phyloP scores from a whole-genome alignment of 2,888 invertebrate species.

The Pardosa pseudoannulata region DNA sequence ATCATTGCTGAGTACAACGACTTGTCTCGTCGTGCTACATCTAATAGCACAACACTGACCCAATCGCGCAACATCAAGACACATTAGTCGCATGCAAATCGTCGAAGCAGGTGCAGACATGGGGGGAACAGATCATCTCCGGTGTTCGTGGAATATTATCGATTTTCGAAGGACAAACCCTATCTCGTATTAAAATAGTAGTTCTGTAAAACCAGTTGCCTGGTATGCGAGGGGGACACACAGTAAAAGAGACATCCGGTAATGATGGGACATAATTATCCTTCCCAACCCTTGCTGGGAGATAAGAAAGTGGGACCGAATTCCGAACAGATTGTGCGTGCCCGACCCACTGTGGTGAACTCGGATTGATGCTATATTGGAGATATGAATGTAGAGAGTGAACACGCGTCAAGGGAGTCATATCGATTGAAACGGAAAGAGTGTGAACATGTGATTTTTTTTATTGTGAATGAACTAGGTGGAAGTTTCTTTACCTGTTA shows the following conservation, averaged over 20 bases:
- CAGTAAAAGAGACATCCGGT: constrained; percentile 27
- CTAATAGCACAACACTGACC: constrained; percentile 40
- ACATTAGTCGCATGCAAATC: constrained; percentile 44
- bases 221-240: constrained; percentile 30
- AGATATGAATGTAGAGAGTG: not conserved
- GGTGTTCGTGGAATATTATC: constrained; percentile 17
- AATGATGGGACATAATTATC: constrained; percentile 52
- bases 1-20: not conserved
- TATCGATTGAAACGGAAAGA: not conserved
- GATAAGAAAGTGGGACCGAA: constrained; percentile 40
- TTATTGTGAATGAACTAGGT: too few species aligned
- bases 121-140: constrained; percentile 22
- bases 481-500: too few species aligned
- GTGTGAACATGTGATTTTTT: too few species aligned
- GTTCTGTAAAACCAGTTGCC: constrained; percentile 9
- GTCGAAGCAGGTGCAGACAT: constrained; percentile 36
- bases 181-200: not conserved
- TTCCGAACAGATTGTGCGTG: constrained; percentile 20
- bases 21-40: constrained; percentile 6
- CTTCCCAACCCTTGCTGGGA: constrained; percentile 12
- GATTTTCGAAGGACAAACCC: constrained; percentile 39
- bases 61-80: not conserved
- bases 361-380: not conserved
- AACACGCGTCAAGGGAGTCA: not conserved
- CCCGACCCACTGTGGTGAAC: not conserved